phyloP scores from a whole-genome alignment of 2,797 vertebrate species.

The Scyliorhinus canicula region DNA sequence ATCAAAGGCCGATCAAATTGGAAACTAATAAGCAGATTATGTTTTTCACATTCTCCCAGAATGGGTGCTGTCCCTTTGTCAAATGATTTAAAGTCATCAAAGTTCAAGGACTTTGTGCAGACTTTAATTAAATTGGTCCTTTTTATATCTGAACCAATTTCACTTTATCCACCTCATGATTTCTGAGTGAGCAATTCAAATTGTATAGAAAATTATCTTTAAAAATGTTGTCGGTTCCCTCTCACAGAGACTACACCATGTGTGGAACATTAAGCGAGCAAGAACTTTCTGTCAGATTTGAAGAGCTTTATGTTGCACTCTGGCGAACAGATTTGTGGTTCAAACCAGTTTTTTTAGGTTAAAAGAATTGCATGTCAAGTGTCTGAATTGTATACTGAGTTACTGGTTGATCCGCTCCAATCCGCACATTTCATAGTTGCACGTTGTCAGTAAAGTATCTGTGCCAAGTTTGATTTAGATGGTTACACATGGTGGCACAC shows the following conservation, averaged over 20 bases:
- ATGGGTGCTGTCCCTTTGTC: not conserved
- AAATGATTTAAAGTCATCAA: slow-evolving; percentile 8
- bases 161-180: not conserved
- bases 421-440: not conserved
- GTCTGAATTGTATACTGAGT: not conserved
- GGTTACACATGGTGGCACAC: not conserved
- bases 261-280: not conserved
- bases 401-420: not conserved
- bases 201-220: not conserved
- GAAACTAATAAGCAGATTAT: not conserved
- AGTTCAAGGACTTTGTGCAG: not conserved
- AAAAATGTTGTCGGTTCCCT: not conserved
- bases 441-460: not conserved
- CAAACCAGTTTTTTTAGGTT: not conserved
- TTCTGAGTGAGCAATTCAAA: not conserved
- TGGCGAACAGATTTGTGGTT: not conserved
- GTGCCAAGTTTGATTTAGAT: not conserved
- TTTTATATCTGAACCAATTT: not conserved
- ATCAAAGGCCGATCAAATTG: not conserved
- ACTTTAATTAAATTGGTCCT: not conserved
- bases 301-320: not conserved
- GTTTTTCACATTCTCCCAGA: not conserved
- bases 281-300: not conserved
- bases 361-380: not conserved
- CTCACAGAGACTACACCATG: not conserved